Evolutionary conservation across 2,888 invertebrate genomes (phyloP).

Genomic region (Malthinus flaveolus): DNA sequence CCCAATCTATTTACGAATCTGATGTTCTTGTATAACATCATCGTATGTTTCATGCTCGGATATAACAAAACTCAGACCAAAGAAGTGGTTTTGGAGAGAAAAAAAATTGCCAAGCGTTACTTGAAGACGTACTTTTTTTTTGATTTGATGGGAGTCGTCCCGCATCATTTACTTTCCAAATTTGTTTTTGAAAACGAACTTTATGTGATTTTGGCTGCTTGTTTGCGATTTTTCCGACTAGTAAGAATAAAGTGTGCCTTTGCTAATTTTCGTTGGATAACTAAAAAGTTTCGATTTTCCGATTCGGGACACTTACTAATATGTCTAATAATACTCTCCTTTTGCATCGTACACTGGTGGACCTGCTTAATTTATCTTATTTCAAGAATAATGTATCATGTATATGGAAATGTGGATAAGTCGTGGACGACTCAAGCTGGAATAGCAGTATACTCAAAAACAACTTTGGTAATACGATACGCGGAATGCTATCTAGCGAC

Average conservation of each 20-base stretch:
- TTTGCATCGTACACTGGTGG: constrained; percentile 33
- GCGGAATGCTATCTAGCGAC: constrained; percentile 33
- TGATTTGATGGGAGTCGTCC: constrained; percentile 29
- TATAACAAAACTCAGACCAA: constrained; percentile 33
- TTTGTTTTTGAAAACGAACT: not conserved
- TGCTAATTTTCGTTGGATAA: constrained; percentile 19
- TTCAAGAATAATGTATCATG: constrained; percentile 22
- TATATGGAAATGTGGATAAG: not conserved
- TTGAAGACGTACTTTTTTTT: constrained; percentile 29
- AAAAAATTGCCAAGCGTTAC: constrained; percentile 26
- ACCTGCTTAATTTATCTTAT: constrained; percentile 29
- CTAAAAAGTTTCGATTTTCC: not conserved
- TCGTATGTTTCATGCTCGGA: constrained; percentile 48
- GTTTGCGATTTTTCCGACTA: constrained; percentile 10
- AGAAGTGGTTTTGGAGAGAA: constrained; percentile 30
- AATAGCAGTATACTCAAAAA: constrained; percentile 15
- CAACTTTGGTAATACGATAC: constrained; percentile 14
- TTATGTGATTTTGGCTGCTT: not conserved
- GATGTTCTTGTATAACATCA: constrained; percentile 37
- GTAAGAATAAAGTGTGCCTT: constrained; percentile 14
- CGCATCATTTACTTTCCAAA: constrained; percentile 6
- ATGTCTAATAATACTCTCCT: constrained; percentile 20
- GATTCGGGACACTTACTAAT: constrained; percentile 6
- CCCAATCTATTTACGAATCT: constrained; percentile 38
- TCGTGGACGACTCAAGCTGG: constrained; percentile 28